Conservation (phyloP, 2,113 vertebrate species). For the Prionailurus viverrinus region DNA sequence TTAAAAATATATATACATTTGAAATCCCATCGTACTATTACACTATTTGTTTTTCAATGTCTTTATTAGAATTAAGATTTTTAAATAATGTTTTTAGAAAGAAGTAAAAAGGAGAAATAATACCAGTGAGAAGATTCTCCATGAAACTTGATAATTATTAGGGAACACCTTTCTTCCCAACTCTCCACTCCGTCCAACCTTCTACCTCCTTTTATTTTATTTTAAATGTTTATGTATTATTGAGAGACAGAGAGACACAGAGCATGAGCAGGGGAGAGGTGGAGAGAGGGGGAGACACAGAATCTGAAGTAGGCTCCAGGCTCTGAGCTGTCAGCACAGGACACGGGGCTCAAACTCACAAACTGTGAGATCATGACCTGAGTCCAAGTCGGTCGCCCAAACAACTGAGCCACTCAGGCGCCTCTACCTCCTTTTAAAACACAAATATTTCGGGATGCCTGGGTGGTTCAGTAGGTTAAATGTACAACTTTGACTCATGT, state of each 20-base stretch:
- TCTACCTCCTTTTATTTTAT: background rate
- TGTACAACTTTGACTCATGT: too few species aligned
- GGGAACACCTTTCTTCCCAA: background rate
- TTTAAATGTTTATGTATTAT: background rate
- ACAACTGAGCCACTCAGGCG: background rate
- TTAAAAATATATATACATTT: background rate
- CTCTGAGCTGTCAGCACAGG: background rate
- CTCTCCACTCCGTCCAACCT: background rate
- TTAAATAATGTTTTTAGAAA: constrained; percentile 52
- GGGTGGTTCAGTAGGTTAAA: too few species aligned
- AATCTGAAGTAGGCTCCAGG: background rate
- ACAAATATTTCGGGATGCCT: background rate
- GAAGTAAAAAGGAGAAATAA: constrained; percentile 44
- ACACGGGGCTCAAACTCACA: background rate
- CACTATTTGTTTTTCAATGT: background rate
- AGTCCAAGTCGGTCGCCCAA: background rate
- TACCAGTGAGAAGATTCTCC: constrained; percentile 13
- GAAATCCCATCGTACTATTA: constrained; percentile 6
- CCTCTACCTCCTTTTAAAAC: background rate
- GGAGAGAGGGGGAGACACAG: background rate
- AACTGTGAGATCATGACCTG: background rate
- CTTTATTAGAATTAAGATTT: constrained; percentile 51
- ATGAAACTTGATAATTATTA: background rate
- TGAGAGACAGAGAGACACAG: background rate
- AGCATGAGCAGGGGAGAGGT: background rate